Evolutionary conservation across 2,888 invertebrate genomes (phyloP), one percentile per base, ranked within the genome.

Genomic region (Leistus spinibarbis): DNA sequence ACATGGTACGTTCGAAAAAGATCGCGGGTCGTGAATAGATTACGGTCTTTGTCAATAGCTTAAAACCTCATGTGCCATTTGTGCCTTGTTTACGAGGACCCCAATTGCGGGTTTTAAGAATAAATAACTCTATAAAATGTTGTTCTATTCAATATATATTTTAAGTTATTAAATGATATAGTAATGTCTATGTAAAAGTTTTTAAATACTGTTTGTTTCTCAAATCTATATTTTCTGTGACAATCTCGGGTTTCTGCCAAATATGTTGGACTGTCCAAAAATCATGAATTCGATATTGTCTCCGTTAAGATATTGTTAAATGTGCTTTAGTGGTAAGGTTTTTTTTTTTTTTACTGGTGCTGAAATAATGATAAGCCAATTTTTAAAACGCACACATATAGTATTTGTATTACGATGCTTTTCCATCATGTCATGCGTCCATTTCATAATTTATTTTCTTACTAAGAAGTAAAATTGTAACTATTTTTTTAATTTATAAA

Each of bases 331-430:
- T 22, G 60, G 56, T 73, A 67, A 73, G 67, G 16, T 67, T 73
- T 73, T 63, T 20, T 67, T 73, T 73, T 63, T 62, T 63, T 73
- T 73, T 66, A 73, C 73, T 73, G 73, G 73, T 73, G 73, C 73
- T 66, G 67, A 67, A 66, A 67, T 73, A 66, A 67, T 73, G 64
- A 19, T 53, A 67, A 73, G 67, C 27, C 67, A 40, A 72, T 73
- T 10, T 40, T 40, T 67, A 54, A 72, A 73, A 67, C 67, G 67
- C 73, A 67, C 73, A 73, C 60, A 72, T 27, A 27, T 57, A 57
- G 40, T 40, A 40, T 22, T 72, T 66, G 72, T 72, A 72, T 72
- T 72, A 65, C 66, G 66, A 66, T 72, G 72, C 72, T 72, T 72
- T 62, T 72, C 66, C 72, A 65, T 66, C 70, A 70, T 63, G 70